Evolutionary conservation across 2,113 vertebrate species (phyloP).

Genomic region (Poeciliopsis turrubarensis): DNA sequence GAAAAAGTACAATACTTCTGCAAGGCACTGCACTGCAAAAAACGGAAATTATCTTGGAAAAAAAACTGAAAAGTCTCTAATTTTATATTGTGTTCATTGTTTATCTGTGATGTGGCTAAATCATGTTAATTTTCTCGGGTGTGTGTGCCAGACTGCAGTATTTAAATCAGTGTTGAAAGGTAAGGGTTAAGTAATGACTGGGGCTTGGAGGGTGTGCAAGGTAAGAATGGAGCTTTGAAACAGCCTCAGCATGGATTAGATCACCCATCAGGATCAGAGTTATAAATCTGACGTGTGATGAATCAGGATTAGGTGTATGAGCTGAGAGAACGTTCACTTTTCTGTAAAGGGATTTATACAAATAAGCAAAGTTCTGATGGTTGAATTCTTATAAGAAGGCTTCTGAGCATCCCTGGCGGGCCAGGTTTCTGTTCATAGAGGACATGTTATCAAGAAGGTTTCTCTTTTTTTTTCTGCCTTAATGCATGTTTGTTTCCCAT

Average conservation of each 20-base stretch:
- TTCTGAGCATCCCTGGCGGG: constrained; percentile 76
- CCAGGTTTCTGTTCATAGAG: constrained; percentile 68
- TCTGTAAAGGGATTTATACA: constrained; percentile 30
- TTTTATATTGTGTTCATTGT: constrained; percentile 8
- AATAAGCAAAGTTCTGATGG: constrained; percentile 31
- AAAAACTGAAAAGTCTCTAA: constrained; percentile 33
- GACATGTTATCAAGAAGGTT: constrained; percentile 25
- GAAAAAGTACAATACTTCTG: background rate
- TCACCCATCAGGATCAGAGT: constrained; percentile 30
- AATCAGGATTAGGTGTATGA: constrained; percentile 28
- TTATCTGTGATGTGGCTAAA: constrained; percentile 58
- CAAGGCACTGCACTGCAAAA: background rate
- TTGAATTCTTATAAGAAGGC: constrained; percentile 32
- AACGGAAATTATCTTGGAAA: background rate
- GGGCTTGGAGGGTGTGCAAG: background rate
- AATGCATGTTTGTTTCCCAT: constrained; percentile 42
- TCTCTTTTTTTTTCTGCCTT: constrained; percentile 10
- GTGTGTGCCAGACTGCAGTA: constrained; percentile 45
- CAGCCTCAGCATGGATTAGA: background rate
- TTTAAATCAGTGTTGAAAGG: constrained; percentile 54
- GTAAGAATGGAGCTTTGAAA: constrained; percentile 4
- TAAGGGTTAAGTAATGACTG: background rate
- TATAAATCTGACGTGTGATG: constrained; percentile 35
- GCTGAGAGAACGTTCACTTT: constrained; percentile 4
- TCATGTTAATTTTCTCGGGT: constrained; percentile 24